Evolutionary conservation across 2,113 vertebrate genomes (phyloP), one percentile per base, ranked within the genome.

Genomic region (Urocynchramus pylzowi): DNA sequence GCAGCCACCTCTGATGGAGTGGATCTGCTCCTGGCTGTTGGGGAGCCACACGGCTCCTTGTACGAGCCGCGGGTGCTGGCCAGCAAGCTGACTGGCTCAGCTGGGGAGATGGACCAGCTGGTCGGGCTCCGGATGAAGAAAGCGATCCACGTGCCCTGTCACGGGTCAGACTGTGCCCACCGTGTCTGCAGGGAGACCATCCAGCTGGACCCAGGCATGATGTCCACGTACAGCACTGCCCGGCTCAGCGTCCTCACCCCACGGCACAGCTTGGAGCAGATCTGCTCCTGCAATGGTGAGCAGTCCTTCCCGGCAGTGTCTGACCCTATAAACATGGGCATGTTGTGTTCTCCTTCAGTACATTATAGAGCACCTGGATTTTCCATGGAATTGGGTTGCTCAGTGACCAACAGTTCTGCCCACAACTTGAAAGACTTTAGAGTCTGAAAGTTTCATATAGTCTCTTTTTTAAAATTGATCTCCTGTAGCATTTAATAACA

Each of bases 231-330:
- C 97, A 99, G 98, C 95, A 99, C 99, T 2, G 98, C 99, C 75
- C 97, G 99, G 49, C 98, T 99, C 41, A 99, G 98, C 28, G 99
- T 99, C 97, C 98, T 99, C 83, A 99, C 99, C 39, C 99, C 99
- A 0, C 97, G 97, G 13, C 99, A 99, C 96, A 97, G 57, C 92
- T 97, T 99, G 98, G 98, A 98, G 95, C 98, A 98, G 57, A 97
- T 98, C 91, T 99, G 99, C 79, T 98, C 98, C 45, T 99, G 99
- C 93, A 99, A 99, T 6, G 99, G 99, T 99, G 97, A 74, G 98
- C 26, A 63, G 22, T 1, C 31, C 68, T 84, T 65, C 80, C 77
- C 35, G 22, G 26, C 17, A 41, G 5, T 8, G 7, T 16, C 39
- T 47, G 30, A 31, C 19, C 28, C 42, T 60, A 4, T 18, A 35